phyloP scores from a whole-genome alignment of 2,113 vertebrate species.

The Arothron firmamentum region DNA sequence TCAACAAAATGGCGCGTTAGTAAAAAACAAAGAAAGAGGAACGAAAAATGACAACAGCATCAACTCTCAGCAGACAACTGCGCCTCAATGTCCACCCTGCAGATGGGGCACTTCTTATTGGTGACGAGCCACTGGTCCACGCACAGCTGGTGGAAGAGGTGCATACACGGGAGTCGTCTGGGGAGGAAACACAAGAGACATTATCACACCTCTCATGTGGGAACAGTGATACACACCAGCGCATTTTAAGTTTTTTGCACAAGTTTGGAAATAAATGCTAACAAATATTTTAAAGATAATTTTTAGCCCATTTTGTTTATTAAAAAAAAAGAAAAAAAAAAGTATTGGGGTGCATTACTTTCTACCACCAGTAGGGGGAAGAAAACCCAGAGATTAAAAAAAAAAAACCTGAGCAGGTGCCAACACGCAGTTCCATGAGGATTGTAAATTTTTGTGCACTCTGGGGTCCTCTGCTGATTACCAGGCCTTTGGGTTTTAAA shows the following conservation, averaged over 20 bases:
- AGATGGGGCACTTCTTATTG: constrained; percentile 99
- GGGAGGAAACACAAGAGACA: constrained; percentile 13
- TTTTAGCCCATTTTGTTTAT: background rate
- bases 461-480: constrained; percentile 56
- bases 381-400: constrained; percentile 19
- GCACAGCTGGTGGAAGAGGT: constrained; percentile 99
- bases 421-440: constrained; percentile 41
- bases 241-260: too few species aligned
- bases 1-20: constrained; percentile 67
- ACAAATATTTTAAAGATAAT: too few species aligned
- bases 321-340: background rate
- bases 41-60: constrained; percentile 80
- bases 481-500: constrained; percentile 43
- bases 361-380: constrained; percentile 57
- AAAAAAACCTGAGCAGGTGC: constrained; percentile 35
- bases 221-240: too few species aligned
- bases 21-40: constrained; percentile 62
- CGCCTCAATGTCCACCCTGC: constrained; percentile 99
- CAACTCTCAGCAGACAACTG: constrained; percentile 98
- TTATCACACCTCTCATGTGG: background rate
- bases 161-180: constrained; percentile 98
- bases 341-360: background rate
- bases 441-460: constrained; percentile 53
- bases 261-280: too few species aligned
- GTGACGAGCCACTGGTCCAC: constrained; percentile 99